Evolutionary conservation across 2,797 vertebrate genomes (phyloP).

Genomic region (Todus mexicanus): DNA sequence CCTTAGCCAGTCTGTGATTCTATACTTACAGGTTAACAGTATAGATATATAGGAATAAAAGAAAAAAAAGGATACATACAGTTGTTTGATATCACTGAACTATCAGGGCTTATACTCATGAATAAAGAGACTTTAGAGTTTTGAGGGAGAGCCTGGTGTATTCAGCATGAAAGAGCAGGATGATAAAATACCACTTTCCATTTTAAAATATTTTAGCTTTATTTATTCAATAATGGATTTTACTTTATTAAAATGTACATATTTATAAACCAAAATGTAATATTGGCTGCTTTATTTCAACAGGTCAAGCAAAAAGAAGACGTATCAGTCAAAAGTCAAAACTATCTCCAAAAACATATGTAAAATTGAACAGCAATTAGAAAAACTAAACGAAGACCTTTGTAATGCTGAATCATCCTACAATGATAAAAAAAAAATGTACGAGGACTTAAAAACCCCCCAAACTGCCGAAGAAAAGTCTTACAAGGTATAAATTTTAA

Average conservation of each 20-base stretch:
- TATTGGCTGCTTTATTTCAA: background rate
- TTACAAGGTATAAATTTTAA: slow-evolving; percentile 73
- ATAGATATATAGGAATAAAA: background rate
- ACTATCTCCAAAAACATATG: slow-evolving; percentile 69
- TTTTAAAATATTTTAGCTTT: background rate
- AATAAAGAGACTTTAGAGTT: background rate
- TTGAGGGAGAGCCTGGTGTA: background rate
- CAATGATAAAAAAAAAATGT: slow-evolving; percentile 61
- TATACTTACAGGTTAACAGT: background rate
- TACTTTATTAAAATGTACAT: background rate
- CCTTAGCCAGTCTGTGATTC: background rate
- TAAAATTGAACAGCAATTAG: slow-evolving; percentile 74
- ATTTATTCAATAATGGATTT: background rate
- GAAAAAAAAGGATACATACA: background rate
- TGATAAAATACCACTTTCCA: background rate
- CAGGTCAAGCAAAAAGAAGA: slow-evolving; percentile 59
- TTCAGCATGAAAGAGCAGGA: background rate
- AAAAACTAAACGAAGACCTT: slow-evolving; percentile 72
- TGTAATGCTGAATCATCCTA: slow-evolving; percentile 64
- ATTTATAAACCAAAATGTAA: background rate
- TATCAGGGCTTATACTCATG: background rate
- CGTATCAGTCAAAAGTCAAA: slow-evolving; percentile 62
- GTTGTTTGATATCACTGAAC: background rate
- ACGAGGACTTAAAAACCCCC: slow-evolving; percentile 69
- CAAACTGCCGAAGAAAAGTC: slow-evolving; percentile 70